phyloP scores from a whole-genome alignment of 2,113 vertebrate species.

The Strix uralensis region DNA sequence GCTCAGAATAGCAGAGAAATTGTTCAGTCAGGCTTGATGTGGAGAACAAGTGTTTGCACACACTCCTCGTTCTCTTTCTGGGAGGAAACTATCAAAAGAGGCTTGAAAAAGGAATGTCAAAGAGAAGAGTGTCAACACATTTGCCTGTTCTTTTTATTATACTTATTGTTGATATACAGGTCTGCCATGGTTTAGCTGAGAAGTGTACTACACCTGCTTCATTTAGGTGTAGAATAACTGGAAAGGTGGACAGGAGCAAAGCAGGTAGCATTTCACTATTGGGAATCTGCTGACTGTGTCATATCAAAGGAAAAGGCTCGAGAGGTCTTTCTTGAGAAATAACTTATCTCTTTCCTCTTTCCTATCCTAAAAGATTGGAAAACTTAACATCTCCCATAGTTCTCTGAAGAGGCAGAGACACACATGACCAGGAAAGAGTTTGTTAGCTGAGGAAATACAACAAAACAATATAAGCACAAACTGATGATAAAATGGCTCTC shows the following conservation, averaged over 20 bases:
- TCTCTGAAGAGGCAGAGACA: neutral
- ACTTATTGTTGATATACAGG: neutral
- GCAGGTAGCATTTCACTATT: neutral
- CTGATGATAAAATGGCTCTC: neutral
- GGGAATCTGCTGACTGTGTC: neutral
- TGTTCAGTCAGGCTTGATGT: constrained; percentile 53
- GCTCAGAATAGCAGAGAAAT: constrained; percentile 63
- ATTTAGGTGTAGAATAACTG: neutral
- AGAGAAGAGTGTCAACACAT: neutral
- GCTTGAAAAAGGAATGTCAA: neutral
- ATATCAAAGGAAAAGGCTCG: neutral
- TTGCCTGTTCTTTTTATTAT: neutral
- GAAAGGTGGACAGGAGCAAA: neutral
- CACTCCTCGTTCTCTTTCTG: neutral
- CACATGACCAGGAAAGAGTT: neutral
- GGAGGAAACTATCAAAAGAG: neutral
- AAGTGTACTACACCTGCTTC: neutral
- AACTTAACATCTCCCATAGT: neutral
- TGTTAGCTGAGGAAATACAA: neutral
- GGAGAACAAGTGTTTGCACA: constrained; percentile 56
- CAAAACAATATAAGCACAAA: neutral
- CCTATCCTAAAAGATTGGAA: neutral
- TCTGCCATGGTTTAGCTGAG: neutral
- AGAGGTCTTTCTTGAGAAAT: neutral
- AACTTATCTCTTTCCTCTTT: neutral